A percentile compares a stretch with the other conserved stretches of the same genome.
Conservation (phyloP, 2,113 vertebrate species). For the Pholis gunnellus region DNA sequence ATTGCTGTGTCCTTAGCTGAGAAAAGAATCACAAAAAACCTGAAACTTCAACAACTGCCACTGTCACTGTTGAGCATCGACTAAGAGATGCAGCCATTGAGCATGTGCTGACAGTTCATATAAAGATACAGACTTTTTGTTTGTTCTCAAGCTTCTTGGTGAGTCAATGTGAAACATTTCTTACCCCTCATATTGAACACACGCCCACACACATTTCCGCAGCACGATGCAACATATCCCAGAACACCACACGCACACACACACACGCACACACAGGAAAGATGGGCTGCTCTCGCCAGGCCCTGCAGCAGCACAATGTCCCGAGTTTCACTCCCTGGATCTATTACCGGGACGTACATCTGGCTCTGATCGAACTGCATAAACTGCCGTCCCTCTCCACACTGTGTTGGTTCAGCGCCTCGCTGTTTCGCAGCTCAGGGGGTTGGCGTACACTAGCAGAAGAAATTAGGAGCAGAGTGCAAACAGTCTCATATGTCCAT, state of each 20-base stretch:
- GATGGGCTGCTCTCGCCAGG: constrained; percentile 23
- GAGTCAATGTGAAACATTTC: constrained; percentile 18
- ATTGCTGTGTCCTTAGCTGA: background rate
- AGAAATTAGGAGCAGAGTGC: constrained; percentile 23
- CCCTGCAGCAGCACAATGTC: constrained; percentile 43
- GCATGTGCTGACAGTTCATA: background rate
- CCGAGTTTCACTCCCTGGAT: constrained; percentile 51
- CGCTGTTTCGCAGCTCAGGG: constrained; percentile 17
- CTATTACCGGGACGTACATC: constrained; percentile 64
- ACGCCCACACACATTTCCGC: constrained; percentile 13
- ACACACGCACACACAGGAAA: constrained; percentile 31
- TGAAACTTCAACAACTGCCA: background rate
- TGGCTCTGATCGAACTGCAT: constrained; percentile 67
- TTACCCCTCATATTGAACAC: constrained; percentile 21
- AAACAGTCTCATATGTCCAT: constrained; percentile 31
- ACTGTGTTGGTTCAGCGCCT: constrained; percentile 29
- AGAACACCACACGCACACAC: constrained; percentile 25
- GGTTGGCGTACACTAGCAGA: constrained; percentile 20
- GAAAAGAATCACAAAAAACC: background rate
- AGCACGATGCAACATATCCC: constrained; percentile 31
- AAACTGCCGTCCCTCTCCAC: constrained; percentile 26
- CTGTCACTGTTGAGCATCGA: no score
- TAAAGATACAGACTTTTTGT: constrained; percentile 19
- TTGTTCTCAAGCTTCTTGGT: constrained; percentile 18
- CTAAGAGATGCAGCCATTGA: background rate